Conservation (phyloP, 2,797 vertebrate species). For the Molossus molossus region DNA sequence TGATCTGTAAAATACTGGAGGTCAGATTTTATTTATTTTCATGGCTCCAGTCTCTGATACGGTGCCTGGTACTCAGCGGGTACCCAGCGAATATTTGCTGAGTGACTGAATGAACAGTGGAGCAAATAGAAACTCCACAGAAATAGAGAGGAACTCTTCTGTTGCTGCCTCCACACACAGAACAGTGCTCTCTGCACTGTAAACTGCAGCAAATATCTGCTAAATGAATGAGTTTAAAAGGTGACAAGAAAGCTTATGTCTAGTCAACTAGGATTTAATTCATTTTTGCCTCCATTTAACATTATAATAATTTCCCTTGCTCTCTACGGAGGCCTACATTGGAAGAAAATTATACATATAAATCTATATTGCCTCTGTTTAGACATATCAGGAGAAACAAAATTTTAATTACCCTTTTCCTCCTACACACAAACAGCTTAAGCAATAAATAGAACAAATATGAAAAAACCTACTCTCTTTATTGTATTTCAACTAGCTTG, state of each 20-base stretch:
- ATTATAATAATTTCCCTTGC: not conserved
- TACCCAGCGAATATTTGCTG: not conserved
- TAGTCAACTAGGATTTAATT: not conserved
- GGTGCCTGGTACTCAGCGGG: not conserved
- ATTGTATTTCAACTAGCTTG: not conserved
- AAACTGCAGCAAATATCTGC: not conserved
- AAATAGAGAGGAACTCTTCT: not conserved
- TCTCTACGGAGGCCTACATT: not conserved
- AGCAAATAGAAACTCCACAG: not conserved
- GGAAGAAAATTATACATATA: not conserved
- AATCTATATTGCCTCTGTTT: not conserved
- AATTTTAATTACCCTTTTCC: not conserved
- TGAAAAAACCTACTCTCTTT: not conserved
- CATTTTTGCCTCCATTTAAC: not conserved
- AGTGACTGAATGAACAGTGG: not conserved
- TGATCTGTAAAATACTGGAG: not conserved
- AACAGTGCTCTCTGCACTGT: not conserved
- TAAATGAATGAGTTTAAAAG: not conserved
- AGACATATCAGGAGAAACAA: not conserved
- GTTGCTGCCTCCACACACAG: not conserved
- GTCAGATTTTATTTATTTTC: not conserved
- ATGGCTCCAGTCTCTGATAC: not conserved
- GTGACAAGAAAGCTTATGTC: not conserved
- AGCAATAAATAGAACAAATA: not conserved
- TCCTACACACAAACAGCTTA: not conserved